Evolutionary conservation across 2,888 invertebrate genomes (phyloP).

Genomic region (Torymus auratus): DNA sequence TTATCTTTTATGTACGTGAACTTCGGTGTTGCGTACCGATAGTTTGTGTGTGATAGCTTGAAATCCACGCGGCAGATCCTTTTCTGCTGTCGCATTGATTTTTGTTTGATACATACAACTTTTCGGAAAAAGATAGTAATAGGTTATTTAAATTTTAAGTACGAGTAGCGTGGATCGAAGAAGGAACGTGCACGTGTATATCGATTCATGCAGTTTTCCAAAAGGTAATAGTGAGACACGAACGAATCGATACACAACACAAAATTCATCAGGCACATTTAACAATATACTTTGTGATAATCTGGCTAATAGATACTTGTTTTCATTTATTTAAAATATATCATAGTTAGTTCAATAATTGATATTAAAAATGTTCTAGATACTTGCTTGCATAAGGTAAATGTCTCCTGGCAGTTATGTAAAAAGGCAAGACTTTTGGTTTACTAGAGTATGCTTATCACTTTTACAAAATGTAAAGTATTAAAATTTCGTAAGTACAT

Average conservation of each 20-base stretch:
- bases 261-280: slow-evolving; percentile 40
- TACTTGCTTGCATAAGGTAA: slow-evolving; percentile 42
- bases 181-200: slow-evolving; percentile 2
- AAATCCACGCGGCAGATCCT: background rate
- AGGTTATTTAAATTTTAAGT: slow-evolving; percentile 14
- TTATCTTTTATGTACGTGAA: slow-evolving; percentile 7
- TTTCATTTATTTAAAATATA: slow-evolving; percentile 23
- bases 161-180: background rate
- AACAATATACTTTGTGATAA: slow-evolving; percentile 44
- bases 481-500: background rate
- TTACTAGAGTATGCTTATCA: background rate
- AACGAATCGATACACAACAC: slow-evolving; percentile 49
- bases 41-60: background rate
- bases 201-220: slow-evolving; percentile 19
- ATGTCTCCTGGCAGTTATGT: slow-evolving; percentile 24
- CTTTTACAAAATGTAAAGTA: too few species aligned
- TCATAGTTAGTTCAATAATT: slow-evolving; percentile 28
- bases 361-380: slow-evolving; percentile 22
- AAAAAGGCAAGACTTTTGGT: slow-evolving; percentile 39
- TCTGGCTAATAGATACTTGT: slow-evolving; percentile 17
- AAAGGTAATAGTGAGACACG: background rate
- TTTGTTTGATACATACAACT: background rate
- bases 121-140: slow-evolving; percentile 2
- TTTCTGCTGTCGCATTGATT: background rate
- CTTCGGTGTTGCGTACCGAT: slow-evolving; percentile 40